Evolutionary conservation across 2,113 vertebrate genomes (phyloP).

Genomic region (Nycticryphes semicollaris): DNA sequence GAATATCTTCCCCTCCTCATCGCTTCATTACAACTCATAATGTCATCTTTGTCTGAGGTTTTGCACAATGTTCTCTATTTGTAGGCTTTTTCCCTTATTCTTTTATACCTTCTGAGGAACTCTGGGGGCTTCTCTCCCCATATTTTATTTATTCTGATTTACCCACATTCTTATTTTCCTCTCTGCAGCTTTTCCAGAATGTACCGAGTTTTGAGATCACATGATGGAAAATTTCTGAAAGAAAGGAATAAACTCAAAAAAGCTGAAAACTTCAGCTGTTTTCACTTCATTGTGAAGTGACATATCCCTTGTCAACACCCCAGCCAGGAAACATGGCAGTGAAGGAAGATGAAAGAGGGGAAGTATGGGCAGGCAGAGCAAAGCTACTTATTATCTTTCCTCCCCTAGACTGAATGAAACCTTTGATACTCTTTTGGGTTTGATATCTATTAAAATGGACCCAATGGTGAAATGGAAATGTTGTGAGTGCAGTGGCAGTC

Average conservation of each 20-base stretch:
- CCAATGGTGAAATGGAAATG: neutral
- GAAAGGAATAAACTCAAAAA: neutral
- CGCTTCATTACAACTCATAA: neutral
- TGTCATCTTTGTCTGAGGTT: neutral
- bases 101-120: neutral
- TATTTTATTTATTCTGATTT: neutral
- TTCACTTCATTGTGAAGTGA: neutral
- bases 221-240: neutral
- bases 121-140: neutral
- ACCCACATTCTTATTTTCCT: neutral
- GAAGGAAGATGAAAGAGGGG: neutral
- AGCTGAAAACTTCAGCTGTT: neutral
- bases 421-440: neutral
- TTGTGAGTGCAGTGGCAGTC: neutral
- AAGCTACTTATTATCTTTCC: neutral
- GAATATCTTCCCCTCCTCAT: neutral
- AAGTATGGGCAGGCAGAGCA: neutral
- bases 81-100: neutral
- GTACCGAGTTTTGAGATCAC: neutral
- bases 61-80: accelerated
- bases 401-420: neutral
- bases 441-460: neutral
- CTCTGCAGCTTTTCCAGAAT: neutral
- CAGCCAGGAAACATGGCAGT: neutral
- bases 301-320: neutral